A percentile compares a stretch with the other conserved stretches of the same genome.
These are phyloP conservation scores for Neosilurus mollespiculum DNA, from an alignment of 2,797 vertebrate species.

Conservation along the genomic window DNA sequence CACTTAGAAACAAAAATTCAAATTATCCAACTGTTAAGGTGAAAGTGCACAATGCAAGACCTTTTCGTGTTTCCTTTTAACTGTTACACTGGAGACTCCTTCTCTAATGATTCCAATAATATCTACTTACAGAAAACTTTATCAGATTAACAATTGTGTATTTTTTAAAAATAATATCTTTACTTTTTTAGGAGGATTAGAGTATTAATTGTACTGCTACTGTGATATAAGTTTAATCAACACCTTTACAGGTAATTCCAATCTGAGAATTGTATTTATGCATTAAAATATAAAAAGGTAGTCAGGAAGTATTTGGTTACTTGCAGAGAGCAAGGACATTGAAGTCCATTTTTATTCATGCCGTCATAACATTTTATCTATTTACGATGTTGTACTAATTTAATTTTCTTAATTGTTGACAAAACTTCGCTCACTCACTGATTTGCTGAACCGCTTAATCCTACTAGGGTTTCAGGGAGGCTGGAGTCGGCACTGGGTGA, in stretches of 20 bases:
- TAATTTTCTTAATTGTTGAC: too few species aligned
- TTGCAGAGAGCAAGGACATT: neutral
- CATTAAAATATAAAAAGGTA: neutral
- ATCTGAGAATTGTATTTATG: neutral
- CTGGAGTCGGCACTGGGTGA: too few species aligned
- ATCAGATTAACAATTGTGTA: too few species aligned
- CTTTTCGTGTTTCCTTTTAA: neutral
- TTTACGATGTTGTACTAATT: neutral
- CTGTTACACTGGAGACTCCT: conserved; percentile 5
- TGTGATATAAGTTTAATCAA: neutral
- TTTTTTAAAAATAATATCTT: neutral
- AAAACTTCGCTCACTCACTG: too few species aligned
- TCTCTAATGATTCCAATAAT: neutral
- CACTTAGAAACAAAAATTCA: neutral
- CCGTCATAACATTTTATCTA: neutral
- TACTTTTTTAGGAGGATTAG: neutral
- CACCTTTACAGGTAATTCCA: neutral
- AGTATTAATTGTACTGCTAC: neutral
- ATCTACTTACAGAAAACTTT: neutral
- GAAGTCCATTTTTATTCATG: neutral
- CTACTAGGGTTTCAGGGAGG: too few species aligned
- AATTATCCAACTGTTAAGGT: neutral
- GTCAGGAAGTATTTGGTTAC: neutral
- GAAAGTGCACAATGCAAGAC: neutral
- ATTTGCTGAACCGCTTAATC: neutral